A percentile compares a stretch with the other conserved stretches of the same genome.
These are phyloP conservation scores for Drosophila obscura DNA, from an alignment of 1,140 invertebrate species.

Conservation along the genomic window DNA sequence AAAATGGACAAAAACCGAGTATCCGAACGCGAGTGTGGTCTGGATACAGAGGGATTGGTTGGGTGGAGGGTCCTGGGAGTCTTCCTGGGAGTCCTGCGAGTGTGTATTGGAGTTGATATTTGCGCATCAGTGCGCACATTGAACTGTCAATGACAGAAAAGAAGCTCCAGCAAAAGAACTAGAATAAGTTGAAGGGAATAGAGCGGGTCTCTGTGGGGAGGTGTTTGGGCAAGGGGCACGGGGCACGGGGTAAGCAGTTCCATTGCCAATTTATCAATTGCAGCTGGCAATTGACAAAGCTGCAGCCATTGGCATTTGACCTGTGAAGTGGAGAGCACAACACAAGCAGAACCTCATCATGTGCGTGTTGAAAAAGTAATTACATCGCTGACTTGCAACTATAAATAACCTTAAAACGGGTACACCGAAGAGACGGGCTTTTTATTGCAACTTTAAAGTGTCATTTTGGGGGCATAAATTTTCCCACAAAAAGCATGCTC, in stretches of 20 bases:
- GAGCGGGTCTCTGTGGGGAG: not conserved
- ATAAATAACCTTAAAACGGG: slow-evolving; percentile 63
- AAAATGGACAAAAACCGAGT: slow-evolving; percentile 42
- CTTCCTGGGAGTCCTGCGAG: slow-evolving; percentile 5
- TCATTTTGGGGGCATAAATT: slow-evolving; percentile 73
- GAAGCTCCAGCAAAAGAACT: slow-evolving; percentile 2
- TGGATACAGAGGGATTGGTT: not conserved
- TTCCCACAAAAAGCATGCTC: slow-evolving; percentile 37
- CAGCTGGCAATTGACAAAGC: slow-evolving; percentile 64
- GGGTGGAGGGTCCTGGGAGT: slow-evolving; percentile 3
- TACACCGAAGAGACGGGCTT: slow-evolving; percentile 42
- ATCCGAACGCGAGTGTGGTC: not conserved
- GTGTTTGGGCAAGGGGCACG: not conserved
- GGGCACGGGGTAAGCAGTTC: slow-evolving; percentile 19
- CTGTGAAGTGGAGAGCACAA: slow-evolving; percentile 14
- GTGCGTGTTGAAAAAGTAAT: slow-evolving; percentile 81
- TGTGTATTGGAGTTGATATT: slow-evolving; percentile 81
- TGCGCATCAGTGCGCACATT: slow-evolving; percentile 81
- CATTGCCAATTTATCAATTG: slow-evolving; percentile 79
- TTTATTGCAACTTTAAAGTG: slow-evolving; percentile 80
- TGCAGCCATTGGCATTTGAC: slow-evolving; percentile 72
- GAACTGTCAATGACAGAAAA: slow-evolving; percentile 74
- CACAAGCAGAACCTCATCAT: slow-evolving; percentile 35
- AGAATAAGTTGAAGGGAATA: slow-evolving; percentile 33
- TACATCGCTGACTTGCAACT: slow-evolving; percentile 69